Conservation (phyloP, 2,888 invertebrate species). For the Globia sparganii region DNA sequence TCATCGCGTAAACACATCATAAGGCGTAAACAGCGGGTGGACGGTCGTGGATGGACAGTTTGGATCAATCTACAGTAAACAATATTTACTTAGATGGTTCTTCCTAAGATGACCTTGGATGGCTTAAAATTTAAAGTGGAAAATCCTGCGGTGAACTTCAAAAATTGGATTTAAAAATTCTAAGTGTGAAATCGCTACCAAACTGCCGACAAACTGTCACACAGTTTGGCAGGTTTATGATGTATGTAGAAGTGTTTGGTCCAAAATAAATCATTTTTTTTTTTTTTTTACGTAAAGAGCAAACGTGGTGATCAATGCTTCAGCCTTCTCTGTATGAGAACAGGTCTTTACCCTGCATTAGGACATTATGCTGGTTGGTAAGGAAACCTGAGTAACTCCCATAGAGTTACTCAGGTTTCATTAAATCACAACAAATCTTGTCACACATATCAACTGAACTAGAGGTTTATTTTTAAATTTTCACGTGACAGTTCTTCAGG, state of each 20-base stretch:
- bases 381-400: too few relatives aligned
- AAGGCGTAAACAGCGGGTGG: slow-evolving; percentile 47
- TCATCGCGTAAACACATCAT: slow-evolving; percentile 69
- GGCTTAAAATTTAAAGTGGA: neutral
- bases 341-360: neutral
- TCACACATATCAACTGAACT: neutral
- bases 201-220: too few relatives aligned
- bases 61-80: neutral
- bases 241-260: too few relatives aligned
- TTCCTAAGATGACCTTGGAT: neutral
- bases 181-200: neutral
- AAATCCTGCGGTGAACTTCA: neutral
- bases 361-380: neutral
- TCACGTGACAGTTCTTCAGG: too few relatives aligned
- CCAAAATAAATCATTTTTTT: too few relatives aligned
- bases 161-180: neutral
- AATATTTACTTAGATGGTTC: neutral
- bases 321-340: neutral
- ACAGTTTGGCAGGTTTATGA: too few relatives aligned
- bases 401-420: too few relatives aligned
- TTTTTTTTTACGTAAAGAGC: neutral
- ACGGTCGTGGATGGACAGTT: slow-evolving; percentile 67
- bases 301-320: neutral
- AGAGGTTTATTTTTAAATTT: neutral
- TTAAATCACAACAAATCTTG: too few relatives aligned